A percentile compares a stretch with the other conserved stretches of the same genome.
Evolutionary conservation across 92 coral and sea anemone species (phyloP).

Genomic region (Micromussa lordhowensis): DNA sequence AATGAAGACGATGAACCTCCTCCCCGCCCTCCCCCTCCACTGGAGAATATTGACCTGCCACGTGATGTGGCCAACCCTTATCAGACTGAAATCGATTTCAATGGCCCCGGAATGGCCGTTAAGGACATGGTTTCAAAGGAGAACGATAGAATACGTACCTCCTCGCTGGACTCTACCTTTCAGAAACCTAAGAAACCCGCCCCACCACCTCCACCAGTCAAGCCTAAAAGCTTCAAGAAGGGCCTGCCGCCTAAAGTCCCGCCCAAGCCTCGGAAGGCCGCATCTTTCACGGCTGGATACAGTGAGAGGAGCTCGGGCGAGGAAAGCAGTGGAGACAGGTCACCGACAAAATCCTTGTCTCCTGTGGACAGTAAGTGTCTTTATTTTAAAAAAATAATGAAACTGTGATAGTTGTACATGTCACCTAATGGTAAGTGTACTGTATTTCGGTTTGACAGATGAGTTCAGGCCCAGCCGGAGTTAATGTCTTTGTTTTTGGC

Average conservation of each 20-base stretch:
- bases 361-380: conserved; percentile 36
- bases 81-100: neutral
- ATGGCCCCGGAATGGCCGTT: conserved; percentile 1
- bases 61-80: neutral
- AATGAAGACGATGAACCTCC: conserved; percentile 43
- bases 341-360: conserved; percentile 23
- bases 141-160: conserved; percentile 28
- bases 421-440: no score
- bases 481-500: no score
- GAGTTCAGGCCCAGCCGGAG: no score
- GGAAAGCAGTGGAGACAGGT: conserved; percentile 25
- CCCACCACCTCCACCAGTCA: conserved; percentile 84
- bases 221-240: conserved; percentile 86
- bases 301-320: conserved; percentile 40
- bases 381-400: no score
- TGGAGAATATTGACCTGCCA: conserved; percentile 30
- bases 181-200: conserved; percentile 56
- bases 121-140: conserved; percentile 22
- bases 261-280: conserved; percentile 74
- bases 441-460: no score
- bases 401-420: no score
- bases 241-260: conserved; percentile 78
- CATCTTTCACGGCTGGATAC: conserved; percentile 40
- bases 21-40: conserved; percentile 54
- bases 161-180: conserved; percentile 18